Conservation (phyloP, 2,797 vertebrate species). For the Capromys pilorides region DNA sequence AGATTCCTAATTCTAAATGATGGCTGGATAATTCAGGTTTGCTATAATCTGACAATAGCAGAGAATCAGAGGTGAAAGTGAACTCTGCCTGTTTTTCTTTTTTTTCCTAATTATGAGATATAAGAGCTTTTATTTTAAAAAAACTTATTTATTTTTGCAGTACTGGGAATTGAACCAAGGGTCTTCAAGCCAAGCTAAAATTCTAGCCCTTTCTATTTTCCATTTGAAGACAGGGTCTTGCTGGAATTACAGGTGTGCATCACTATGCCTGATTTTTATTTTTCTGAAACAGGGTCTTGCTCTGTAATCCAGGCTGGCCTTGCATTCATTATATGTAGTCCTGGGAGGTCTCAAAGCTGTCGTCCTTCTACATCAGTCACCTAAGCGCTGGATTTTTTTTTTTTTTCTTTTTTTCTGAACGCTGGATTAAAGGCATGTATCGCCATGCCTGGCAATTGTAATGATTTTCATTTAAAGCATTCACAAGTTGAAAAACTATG, state of each 20-base stretch:
- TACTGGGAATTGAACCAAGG: background rate
- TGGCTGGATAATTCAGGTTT: background rate
- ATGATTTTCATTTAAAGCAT: conserved; percentile 15
- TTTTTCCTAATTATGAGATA: background rate
- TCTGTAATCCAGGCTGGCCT: background rate
- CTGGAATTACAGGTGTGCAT: background rate
- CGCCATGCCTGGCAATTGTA: background rate
- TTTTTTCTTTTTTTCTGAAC: no score
- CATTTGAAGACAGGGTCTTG: background rate
- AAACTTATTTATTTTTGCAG: background rate
- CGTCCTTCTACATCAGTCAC: background rate
- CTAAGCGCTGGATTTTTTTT: background rate
- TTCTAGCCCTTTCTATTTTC: background rate
- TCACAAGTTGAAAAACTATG: background rate
- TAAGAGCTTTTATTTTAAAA: background rate
- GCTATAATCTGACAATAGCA: background rate
- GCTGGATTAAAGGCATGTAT: background rate
- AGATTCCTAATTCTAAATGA: conserved; percentile 6
- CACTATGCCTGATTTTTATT: background rate
- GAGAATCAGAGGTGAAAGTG: background rate
- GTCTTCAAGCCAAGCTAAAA: background rate
- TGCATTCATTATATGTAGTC: background rate
- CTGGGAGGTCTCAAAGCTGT: background rate
- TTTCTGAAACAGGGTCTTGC: background rate
- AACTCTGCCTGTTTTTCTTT: background rate